Evolutionary conservation across 2,113 vertebrate species (phyloP).

Genomic region (Thermophis baileyi): DNA sequence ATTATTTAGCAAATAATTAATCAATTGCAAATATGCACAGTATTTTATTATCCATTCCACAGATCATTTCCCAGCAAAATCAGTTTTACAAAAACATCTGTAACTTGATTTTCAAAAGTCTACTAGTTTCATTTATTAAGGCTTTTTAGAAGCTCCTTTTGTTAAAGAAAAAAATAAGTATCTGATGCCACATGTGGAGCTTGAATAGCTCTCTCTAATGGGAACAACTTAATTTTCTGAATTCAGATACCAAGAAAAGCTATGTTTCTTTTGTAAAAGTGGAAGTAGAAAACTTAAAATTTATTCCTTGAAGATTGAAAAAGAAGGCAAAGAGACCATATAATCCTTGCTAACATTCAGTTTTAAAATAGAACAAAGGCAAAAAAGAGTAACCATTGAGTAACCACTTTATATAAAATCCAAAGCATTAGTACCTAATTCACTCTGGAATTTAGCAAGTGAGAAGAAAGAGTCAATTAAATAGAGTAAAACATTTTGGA

Average conservation of each 20-base stretch:
- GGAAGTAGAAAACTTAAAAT: not conserved
- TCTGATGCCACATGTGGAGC: not conserved
- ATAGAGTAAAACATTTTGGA: not conserved
- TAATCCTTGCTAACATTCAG: not conserved
- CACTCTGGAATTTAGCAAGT: not conserved
- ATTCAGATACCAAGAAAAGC: not conserved
- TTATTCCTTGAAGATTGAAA: not conserved
- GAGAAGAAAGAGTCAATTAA: not conserved
- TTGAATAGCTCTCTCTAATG: not conserved
- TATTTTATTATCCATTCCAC: slow-evolving; percentile 25
- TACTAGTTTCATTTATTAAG: not conserved
- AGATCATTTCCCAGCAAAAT: slow-evolving; percentile 15
- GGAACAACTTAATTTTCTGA: not conserved
- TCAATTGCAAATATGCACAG: slow-evolving; percentile 17
- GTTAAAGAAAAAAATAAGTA: not conserved
- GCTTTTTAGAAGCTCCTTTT: not conserved
- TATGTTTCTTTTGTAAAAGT: not conserved
- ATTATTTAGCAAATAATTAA: slow-evolving; percentile 46
- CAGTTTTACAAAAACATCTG: slow-evolving; percentile 9
- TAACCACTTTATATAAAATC: not conserved
- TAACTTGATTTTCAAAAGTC: slow-evolving; percentile 24
- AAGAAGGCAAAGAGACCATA: not conserved
- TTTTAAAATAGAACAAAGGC: not conserved
- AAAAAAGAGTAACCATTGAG: not conserved
- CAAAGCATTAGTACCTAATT: not conserved